These are phyloP conservation scores for Macrophya annulata DNA, from an alignment of 2,888 invertebrate species.

Conservation along the genomic window DNA sequence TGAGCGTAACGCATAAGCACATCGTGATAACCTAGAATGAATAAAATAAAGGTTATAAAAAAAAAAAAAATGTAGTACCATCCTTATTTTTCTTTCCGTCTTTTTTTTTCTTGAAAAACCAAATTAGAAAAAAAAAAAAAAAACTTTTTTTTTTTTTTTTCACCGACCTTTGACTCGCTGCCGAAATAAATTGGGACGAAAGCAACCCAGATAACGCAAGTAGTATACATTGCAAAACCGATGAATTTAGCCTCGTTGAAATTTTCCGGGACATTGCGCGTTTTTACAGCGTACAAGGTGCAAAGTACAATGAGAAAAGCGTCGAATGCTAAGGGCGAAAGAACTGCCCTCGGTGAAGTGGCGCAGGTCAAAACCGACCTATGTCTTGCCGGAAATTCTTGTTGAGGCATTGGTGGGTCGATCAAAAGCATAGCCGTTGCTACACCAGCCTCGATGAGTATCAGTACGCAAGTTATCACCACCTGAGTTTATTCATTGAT, in stretches of 20 bases:
- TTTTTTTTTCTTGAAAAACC: no score
- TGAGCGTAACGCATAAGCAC: slow-evolving; percentile 88
- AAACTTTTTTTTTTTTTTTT: neutral
- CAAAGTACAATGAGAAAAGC: slow-evolving; percentile 87
- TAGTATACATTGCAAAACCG: slow-evolving; percentile 91
- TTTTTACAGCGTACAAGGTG: slow-evolving; percentile 89
- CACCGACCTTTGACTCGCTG: slow-evolving; percentile 82
- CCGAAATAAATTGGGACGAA: slow-evolving; percentile 90
- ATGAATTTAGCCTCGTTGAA: slow-evolving; percentile 90
- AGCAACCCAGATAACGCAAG: slow-evolving; percentile 90
- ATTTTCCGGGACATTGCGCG: slow-evolving; percentile 90
- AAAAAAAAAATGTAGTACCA: neutral
- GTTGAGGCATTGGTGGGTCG: slow-evolving; percentile 83
- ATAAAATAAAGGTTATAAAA: slow-evolving; percentile 1
- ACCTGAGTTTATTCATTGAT: no score
- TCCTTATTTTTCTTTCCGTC: neutral
- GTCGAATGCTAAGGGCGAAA: slow-evolving; percentile 87
- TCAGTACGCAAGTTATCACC: slow-evolving; percentile 84
- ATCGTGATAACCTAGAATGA: slow-evolving; percentile 70
- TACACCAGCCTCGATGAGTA: slow-evolving; percentile 86
- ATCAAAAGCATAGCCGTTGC: slow-evolving; percentile 83
- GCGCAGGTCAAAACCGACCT: slow-evolving; percentile 85
- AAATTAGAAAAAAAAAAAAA: no score
- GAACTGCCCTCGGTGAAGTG: slow-evolving; percentile 82
- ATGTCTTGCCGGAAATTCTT: slow-evolving; percentile 81